Percentiles rank a stretch among this genome's conserved stretches.
These are phyloP conservation scores for Drosophila setifemur DNA, from an alignment of 1,140 invertebrate genomes.

Conservation along the genomic window DNA sequence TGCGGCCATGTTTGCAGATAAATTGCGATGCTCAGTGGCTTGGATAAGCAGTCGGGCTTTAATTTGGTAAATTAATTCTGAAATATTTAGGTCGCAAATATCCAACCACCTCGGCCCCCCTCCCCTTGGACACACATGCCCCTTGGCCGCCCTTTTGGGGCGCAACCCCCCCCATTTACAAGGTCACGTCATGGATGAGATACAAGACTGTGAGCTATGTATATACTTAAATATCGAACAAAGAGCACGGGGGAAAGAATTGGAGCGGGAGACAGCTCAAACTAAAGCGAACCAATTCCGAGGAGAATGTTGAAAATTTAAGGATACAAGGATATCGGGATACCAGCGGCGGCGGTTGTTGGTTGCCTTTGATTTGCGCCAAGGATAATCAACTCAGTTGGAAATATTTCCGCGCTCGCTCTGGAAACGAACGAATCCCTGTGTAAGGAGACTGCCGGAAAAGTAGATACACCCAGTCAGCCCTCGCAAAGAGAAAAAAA, in stretches of 20 bases:
- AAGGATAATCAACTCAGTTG: slow-evolving; percentile 74
- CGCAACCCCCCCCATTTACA: slow-evolving; percentile 23
- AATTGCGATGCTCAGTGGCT: slow-evolving; percentile 74
- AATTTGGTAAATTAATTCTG: slow-evolving; percentile 78
- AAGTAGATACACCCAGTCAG: slow-evolving; percentile 32
- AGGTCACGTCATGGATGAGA: slow-evolving; percentile 58
- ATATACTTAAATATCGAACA: slow-evolving; percentile 38
- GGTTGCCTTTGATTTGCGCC: slow-evolving; percentile 66
- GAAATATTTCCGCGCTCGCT: slow-evolving; percentile 54
- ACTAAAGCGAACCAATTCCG: slow-evolving; percentile 13
- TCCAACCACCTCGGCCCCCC: slow-evolving; percentile 3
- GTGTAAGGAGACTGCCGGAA: slow-evolving; percentile 31
- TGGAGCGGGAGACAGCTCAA: neutral
- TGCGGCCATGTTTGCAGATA: slow-evolving; percentile 63
- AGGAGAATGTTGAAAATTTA: slow-evolving; percentile 60
- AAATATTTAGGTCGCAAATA: slow-evolving; percentile 77
- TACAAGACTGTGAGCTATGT: slow-evolving; percentile 43
- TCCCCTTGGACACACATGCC: neutral
- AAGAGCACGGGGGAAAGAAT: slow-evolving; percentile 6
- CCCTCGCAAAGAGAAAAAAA: slow-evolving; percentile 7
- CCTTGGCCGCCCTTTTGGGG: too few species aligned
- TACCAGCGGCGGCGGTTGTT: neutral
- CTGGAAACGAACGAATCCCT: slow-evolving; percentile 32
- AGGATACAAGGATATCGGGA: slow-evolving; percentile 31
- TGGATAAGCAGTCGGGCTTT: slow-evolving; percentile 75